Base-by-base conservation (phyloP, 2,797 vertebrate genomes). In the Eospalax fontanierii region DNA sequence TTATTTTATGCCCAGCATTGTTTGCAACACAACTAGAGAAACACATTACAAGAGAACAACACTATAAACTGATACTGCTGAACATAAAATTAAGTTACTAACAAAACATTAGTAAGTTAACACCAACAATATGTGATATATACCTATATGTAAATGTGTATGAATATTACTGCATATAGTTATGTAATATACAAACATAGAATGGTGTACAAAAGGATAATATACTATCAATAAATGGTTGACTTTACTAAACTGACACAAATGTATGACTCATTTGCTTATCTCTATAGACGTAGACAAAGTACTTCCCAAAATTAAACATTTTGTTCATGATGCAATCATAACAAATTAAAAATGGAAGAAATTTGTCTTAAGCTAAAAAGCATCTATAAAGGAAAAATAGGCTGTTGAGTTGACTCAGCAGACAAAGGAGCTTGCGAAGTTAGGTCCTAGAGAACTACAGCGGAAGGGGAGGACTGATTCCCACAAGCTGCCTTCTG, bases 61-160 rank as follows among this genome's bases (percentile, higher is more conserved):
- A 87, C 3, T 46, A 78, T 70, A 57, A 63, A 63, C 33, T 81
- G 8, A 59, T 43, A 76, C 30, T 46, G 16, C 7, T 82, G n/a
- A 88, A 70, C 7, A 83, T 28, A 63, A 10, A 87, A 4, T 54
- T 71, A 88, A 11, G n/a, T 30, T 30, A 63, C 19, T 71, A 82
- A 88, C 9, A 91, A 97, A 89, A 79, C 9, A 75, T 70, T 40
- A 94, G 24, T 18, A 93, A 79, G 71, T 65, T 63, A 33, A 73
- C 68, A 78, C 4, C 82, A 94, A 86, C 1, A 73, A 78, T 89
- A 43, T 12, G 4, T 75, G 68, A 70, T 63, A 80, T 66, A 46
- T 28, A 54, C 33, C 12, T 9, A 73, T 61, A 57, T 9, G 46
- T 82, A 76, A 38, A 76, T 61, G 10, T 15, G 54, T 68, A 57